Base-by-base conservation (phyloP, 1,140 invertebrate species). In the Drosophila subobscura region DNA sequence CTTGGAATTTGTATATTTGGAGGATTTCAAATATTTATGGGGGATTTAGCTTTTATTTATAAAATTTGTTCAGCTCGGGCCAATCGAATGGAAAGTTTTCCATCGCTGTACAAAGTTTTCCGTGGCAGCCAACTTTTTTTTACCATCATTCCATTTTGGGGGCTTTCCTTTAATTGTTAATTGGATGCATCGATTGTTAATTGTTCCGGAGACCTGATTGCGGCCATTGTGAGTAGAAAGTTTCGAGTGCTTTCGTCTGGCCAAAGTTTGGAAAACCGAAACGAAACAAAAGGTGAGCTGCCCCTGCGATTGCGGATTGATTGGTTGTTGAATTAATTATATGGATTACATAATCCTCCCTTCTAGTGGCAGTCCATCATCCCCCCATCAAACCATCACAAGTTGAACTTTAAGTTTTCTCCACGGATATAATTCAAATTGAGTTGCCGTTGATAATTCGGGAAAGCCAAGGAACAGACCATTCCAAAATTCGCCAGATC, bases 101-200 rank as follows among this genome's bases (percentile, higher is more conserved):
- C 25, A 33, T 56, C 51, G 29, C 44, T 47, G 45, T 16, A 23
- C 25, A 56, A 70, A 70, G 42, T 70, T 70, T 68, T 49, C 7
- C 25, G 16, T 1, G 16, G 16, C 51, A 2, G 12, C 7, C 7
- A 33, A 33, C 8, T 49, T 77, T 76, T 72, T 52, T 8, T 47
- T 52, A 37, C 41, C 29, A 49, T 49, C 46, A 23, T 53, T 64
- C 29, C 61, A 64, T 53, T 66, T 70, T 56, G 49, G 45, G 59
- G 46, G 51, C 37, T 53, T 37, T 22, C 59, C 64, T 72, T 86
- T 80, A 85, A 84, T 84, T 84, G 79, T 84, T 85, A 86, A 86
- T 86, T 84, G 80, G 81, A 77, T 77, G 81, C 83, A 86, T 88
- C 61, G 77, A 78, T 88, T 88, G 74, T 81, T 86, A 81, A 88